Evolutionary conservation across 2,888 invertebrate species (phyloP).

Genomic region (Chironomus tentans): DNA sequence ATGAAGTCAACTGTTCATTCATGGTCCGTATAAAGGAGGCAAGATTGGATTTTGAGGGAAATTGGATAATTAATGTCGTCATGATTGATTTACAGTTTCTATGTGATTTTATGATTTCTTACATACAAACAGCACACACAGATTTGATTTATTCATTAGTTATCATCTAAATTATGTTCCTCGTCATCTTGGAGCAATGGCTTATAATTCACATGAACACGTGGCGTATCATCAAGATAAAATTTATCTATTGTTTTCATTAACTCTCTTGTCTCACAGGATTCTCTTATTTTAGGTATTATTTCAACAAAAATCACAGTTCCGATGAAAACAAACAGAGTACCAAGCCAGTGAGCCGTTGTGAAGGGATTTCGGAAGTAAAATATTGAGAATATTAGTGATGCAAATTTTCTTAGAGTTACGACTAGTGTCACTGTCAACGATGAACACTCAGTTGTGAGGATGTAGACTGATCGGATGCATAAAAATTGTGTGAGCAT

Average conservation of each 20-base stretch:
- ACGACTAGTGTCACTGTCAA: conserved; percentile 92
- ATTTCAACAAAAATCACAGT: conserved; percentile 87
- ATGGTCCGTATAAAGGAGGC: background rate
- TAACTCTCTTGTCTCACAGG: background rate
- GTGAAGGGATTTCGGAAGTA: conserved; percentile 93
- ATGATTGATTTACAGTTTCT: conserved; percentile 11
- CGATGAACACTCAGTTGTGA: conserved; percentile 90
- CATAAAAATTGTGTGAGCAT: conserved; percentile 87
- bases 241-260: background rate
- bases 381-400: conserved; percentile 86
- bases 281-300: conserved; percentile 43
- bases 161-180: no score
- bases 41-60: background rate
- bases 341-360: conserved; percentile 81
- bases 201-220: background rate
- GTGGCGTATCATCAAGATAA: background rate
- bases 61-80: conserved; percentile 11
- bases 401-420: conserved; percentile 90
- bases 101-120: background rate
- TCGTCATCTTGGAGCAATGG: background rate
- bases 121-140: background rate
- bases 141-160: no score
- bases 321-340: conserved; percentile 80
- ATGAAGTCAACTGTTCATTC: background rate
- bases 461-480: conserved; percentile 86